Percentiles rank a stretch among this genome's conserved stretches.
Conservation (phyloP, 2,113 vertebrate species). For the Pseudorhombus dupliciocellatus region DNA sequence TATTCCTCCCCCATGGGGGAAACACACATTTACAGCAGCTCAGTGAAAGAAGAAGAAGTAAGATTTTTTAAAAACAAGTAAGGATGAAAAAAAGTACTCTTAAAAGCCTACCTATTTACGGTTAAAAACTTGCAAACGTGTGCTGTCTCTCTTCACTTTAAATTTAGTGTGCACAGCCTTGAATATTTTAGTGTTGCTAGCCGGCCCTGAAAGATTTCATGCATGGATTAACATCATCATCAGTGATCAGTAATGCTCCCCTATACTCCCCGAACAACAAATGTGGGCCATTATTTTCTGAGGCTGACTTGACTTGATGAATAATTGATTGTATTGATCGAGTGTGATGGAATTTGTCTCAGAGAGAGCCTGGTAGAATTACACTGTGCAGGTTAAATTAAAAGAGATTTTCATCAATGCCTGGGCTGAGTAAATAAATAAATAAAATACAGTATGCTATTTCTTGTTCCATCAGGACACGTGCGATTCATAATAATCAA, state of each 20-base stretch:
- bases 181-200: conserved; percentile 2
- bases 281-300: conserved; percentile 15
- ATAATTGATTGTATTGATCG: conserved; percentile 68
- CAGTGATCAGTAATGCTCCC: conserved; percentile 10
- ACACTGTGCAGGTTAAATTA: conserved; percentile 49
- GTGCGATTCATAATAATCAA: not conserved
- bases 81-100: no score
- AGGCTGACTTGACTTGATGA: conserved; percentile 36
- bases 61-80: no score
- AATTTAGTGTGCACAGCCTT: not conserved
- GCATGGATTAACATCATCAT: not conserved
- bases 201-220: conserved; percentile 1
- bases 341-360: conserved; percentile 45
- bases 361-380: conserved; percentile 40
- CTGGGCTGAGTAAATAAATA: conserved; percentile 25
- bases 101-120: no score
- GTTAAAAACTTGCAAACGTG: no score
- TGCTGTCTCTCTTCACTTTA: not conserved
- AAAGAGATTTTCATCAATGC: conserved; percentile 20
- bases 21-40: no score
- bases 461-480: not conserved
- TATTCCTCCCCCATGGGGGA: no score
- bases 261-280: conserved; percentile 6
- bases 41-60: no score
- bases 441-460: not conserved